Percentiles rank a stretch among this genome's conserved stretches.
phyloP scores from a whole-genome alignment of 2,888 invertebrate genomes.

The Netelia melanura region DNA sequence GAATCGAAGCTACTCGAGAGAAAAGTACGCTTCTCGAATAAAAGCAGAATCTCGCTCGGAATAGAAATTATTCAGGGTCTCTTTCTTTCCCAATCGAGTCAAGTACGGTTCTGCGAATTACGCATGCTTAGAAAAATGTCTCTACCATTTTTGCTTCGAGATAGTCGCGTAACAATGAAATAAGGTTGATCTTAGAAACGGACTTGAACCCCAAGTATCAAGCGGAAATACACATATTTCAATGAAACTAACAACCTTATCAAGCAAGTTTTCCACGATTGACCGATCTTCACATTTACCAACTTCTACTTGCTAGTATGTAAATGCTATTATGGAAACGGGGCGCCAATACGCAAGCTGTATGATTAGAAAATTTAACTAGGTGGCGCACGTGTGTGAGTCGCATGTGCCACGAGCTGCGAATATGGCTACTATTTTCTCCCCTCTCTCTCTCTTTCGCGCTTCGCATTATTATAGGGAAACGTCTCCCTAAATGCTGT shows the following conservation, averaged over 20 bases:
- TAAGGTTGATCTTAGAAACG: neutral
- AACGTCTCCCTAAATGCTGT: slow-evolving; percentile 32
- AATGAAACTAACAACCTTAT: neutral
- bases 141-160: neutral
- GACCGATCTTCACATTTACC: neutral
- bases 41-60: neutral
- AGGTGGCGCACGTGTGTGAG: slow-evolving; percentile 39
- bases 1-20: neutral
- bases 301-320: slow-evolving; percentile 29
- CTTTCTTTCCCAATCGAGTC: neutral
- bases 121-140: neutral
- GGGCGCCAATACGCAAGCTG: slow-evolving; percentile 36
- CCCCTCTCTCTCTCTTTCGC: neutral
- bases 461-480: slow-evolving; percentile 3
- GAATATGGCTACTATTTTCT: slow-evolving; percentile 25
- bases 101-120: neutral
- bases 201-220: too few relatives aligned
- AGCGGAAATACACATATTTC: neutral
- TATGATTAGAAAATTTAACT: slow-evolving; percentile 57
- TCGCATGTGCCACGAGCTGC: slow-evolving; percentile 32
- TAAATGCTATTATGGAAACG: slow-evolving; percentile 18
- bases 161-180: neutral
- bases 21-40: neutral
- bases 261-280: neutral
- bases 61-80: neutral